Base-by-base conservation (phyloP, 2,113 vertebrate species). In the Poeciliopsis turrubarensis region DNA sequence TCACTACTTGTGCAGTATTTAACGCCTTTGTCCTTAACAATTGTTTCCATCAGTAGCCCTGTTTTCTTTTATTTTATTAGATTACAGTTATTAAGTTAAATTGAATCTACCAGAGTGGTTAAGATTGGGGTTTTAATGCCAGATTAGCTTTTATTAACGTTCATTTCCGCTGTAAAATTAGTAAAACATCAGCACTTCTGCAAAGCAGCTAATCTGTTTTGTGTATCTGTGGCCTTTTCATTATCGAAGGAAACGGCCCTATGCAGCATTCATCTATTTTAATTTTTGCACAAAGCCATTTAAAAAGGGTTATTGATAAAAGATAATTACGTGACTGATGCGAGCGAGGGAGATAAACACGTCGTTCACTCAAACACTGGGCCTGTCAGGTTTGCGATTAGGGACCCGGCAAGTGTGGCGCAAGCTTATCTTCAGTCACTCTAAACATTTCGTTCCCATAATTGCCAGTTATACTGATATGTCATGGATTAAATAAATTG, bases 331-430 rank as follows among this genome's bases (percentile, higher is more conserved):
- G 29, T 62, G 39, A 32, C 30, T 47, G 85, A 86, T 86, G 74
- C 65, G 72, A 69, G 25, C 62, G 51, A 57, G 51, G 19, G 8
- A 78, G 66, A 70, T 81, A 79, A 87, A 86, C 83, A 37, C 83
- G 79, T 67, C 68, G 74, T 85, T 88, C 51, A 75, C 25, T 80
- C 17, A 75, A 87, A 82, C 81, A 82, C 70, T 73, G 67, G 72
- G 64, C 71, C 76, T 78, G 82, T 80, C 79, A 84, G 75, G 71
- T 75, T 87, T 79, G 73, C 73, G 61, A 86, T 85, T 73, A 69
- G 61, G 1, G 67, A 66, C 71, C 73, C 75, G 22, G 41, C 77
- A 65, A 70, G 76, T 77, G 77, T 75, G 60, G 27, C 62, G 27
- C 73, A 70, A 84, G 72, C 81, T 78, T 64, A 54, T 75, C 68